Percentiles rank a stretch among this genome's conserved stretches.
phyloP scores from a whole-genome alignment of 92 coral and sea anemone genomes.

The Parazoanthus atlanticus region DNA sequence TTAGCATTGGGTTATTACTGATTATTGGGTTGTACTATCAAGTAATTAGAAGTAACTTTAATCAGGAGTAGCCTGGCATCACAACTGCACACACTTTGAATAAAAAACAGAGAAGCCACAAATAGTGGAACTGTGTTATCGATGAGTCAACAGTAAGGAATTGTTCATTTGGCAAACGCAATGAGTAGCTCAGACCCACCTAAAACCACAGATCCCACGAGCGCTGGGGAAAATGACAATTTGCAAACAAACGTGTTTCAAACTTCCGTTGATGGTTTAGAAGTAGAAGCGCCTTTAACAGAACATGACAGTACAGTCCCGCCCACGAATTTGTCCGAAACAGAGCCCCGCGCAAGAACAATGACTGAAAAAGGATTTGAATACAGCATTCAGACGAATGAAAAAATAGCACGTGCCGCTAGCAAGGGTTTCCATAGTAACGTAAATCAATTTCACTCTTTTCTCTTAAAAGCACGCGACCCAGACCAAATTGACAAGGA shows the following conservation, averaged over 20 bases:
- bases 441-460: conserved; percentile 21
- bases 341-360: conserved; percentile 21
- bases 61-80: conserved; percentile 32
- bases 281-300: conserved; percentile 3
- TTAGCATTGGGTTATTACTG: conserved; percentile 19
- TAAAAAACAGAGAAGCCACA: conserved; percentile 26
- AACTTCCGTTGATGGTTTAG: conserved; percentile 32
- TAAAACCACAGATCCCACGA: conserved; percentile 28
- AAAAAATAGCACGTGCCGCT: conserved; percentile 34
- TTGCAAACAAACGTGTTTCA: conserved; percentile 7
- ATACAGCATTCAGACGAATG: conserved; percentile 24
- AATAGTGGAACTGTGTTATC: conserved; percentile 30
- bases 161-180: conserved; percentile 17
- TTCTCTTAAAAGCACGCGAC: conserved; percentile 20
- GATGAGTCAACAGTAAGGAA: neutral
- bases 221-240: neutral
- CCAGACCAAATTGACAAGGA: neutral
- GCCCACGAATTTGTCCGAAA: conserved; percentile 25
- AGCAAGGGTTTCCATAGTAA: conserved; percentile 26
- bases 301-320: conserved; percentile 1
- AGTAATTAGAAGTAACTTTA: conserved; percentile 26
- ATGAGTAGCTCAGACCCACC: conserved; percentile 28
- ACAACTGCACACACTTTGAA: conserved; percentile 34
- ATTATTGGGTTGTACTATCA: conserved; percentile 15
- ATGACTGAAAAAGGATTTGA: conserved; percentile 23